Percentiles rank a stretch among this genome's conserved stretches.
Evolutionary conservation across 2,888 invertebrate species (phyloP).

Genomic region (Laothoe populi): DNA sequence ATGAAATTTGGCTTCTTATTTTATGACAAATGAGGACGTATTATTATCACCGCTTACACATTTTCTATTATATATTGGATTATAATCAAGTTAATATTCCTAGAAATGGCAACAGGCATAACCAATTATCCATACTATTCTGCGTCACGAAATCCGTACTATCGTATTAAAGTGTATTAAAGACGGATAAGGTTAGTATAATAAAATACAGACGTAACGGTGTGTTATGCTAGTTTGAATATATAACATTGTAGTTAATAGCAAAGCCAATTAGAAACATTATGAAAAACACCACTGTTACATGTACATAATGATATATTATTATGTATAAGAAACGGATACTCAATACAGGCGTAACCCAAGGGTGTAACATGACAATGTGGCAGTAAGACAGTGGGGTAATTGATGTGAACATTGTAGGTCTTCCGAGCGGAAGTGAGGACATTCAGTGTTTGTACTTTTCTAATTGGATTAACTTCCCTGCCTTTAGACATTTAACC

Average conservation of each 20-base stretch:
- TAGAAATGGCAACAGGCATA: too few relatives aligned
- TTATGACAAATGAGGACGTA: too few relatives aligned
- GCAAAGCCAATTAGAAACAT: neutral
- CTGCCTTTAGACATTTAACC: conserved; percentile 74
- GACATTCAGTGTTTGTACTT: conserved; percentile 81
- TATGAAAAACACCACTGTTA: neutral
- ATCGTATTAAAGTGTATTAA: too few relatives aligned
- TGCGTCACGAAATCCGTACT: too few relatives aligned
- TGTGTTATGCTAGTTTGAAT: too few relatives aligned
- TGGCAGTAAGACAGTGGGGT: conserved; percentile 81
- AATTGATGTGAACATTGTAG: conserved; percentile 72
- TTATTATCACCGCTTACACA: too few relatives aligned
- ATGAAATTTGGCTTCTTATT: too few relatives aligned
- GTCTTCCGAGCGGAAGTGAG: conserved; percentile 80
- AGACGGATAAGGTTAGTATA: too few relatives aligned
- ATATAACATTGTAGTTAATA: neutral
- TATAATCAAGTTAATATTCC: too few relatives aligned
- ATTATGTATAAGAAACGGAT: neutral
- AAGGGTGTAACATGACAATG: conserved; percentile 33
- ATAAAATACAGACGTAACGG: too few relatives aligned
- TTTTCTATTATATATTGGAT: too few relatives aligned
- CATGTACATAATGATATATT: neutral
- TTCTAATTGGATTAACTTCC: conserved; percentile 79
- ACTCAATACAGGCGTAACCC: conserved; percentile 12
- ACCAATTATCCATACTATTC: too few relatives aligned